Conservation (phyloP, 2,888 invertebrate species). For the Podabrus alpinus region DNA sequence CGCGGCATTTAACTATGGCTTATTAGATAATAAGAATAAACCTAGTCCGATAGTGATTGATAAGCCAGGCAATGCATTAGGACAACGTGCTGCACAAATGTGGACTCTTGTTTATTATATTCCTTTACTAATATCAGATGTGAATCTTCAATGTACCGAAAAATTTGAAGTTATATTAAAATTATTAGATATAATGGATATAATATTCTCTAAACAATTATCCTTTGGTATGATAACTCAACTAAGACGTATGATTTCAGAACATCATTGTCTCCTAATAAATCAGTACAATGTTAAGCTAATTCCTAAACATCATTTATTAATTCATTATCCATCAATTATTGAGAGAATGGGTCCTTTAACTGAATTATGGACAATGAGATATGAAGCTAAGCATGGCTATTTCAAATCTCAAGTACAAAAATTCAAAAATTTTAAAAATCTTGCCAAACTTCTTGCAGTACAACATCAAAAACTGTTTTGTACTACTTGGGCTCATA, state of each 20-base stretch:
- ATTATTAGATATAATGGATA: background rate
- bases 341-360: slow-evolving; percentile 1
- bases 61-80: slow-evolving; percentile 7
- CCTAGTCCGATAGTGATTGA: slow-evolving; percentile 13
- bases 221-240: background rate
- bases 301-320: background rate
- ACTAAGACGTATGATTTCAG: background rate
- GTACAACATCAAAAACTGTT: background rate
- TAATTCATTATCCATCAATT: background rate
- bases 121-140: no score
- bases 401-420: background rate
- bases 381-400: slow-evolving; percentile 7
- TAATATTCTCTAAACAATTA: background rate
- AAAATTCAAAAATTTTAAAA: background rate
- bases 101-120: no score
- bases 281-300: background rate
- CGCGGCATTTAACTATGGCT: slow-evolving; percentile 26
- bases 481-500: background rate
- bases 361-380: slow-evolving; percentile 2
- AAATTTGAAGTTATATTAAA: background rate
- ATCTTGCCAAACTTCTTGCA: background rate
- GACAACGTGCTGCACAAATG: slow-evolving; percentile 9
- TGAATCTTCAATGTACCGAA: background rate
- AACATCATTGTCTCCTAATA: background rate
- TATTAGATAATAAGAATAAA: slow-evolving; percentile 15